Base-by-base conservation (phyloP, 2,113 vertebrate genomes). In the Patagioenas fasciata region DNA sequence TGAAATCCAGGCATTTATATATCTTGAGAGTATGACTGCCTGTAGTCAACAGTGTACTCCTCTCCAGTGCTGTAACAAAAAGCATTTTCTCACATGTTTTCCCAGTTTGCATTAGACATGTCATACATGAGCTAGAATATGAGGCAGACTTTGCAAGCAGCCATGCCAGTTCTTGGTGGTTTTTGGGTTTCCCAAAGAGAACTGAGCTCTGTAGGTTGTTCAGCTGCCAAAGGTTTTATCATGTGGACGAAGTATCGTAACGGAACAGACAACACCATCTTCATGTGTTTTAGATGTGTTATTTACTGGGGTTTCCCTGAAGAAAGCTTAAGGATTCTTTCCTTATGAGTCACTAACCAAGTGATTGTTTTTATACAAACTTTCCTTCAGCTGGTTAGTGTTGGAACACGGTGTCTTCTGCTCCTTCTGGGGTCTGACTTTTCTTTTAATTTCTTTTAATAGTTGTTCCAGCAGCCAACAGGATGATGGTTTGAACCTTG, bases 281-380 rank as follows among this genome's bases (percentile, higher is more conserved):
- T 95, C 92, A 36, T 98, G 95, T 97, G 93, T 97, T 96, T 95
- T 92, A 96, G 93, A 95, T 94, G 64, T 97, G 90, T 98, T 98
- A 97, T 97, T 98, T 98, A 97, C 97, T 97, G 97, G 98, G 98
- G 97, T 97, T 98, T 98, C 97, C 98, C 97, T 98, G 96, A 98
- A 98, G 97, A 98, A 98, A 97, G 96, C 97, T 97, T 58, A 57
- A 85, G 84, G 66, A 98, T 98, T 98, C 94, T 97, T 98, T 97
- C 97, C 97, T 91, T 62, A 24, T 98, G 98, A 98, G 95, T 98
- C 98, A 98, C 85, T 95, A 91, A 97, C 97, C 18, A 96, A 98
- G 89, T 89, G 96, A 94, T 97, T 98, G 94, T 98, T 98, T 98
- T 97, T 97, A 95, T 98, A 97, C 96, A 98, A 98, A 98, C 97